Percentiles rank a stretch among this genome's conserved stretches.
phyloP scores from a whole-genome alignment of 1,140 invertebrate genomes.

The Anastrepha ludens region DNA sequence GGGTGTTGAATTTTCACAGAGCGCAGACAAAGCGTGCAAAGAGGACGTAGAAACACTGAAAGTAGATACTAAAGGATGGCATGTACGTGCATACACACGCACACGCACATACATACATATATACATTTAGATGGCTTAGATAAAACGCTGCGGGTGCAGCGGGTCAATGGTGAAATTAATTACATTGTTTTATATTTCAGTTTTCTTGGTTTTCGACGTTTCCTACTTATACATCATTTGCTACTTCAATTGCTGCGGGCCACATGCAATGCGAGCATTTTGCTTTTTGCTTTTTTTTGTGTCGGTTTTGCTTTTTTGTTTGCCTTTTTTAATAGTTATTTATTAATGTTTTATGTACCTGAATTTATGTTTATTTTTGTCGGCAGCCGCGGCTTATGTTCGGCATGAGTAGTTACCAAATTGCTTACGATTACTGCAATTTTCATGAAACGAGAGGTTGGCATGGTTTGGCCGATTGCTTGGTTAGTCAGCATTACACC shows the following conservation, averaged over 20 bases:
- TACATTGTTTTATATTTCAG: constrained; percentile 29
- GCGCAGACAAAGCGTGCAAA: neutral
- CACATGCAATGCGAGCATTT: constrained; percentile 40
- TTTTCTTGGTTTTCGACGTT: neutral
- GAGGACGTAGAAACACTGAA: neutral
- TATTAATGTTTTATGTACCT: constrained; percentile 7
- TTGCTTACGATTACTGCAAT: constrained; percentile 53
- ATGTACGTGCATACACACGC: neutral
- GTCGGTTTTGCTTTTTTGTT: too few species aligned
- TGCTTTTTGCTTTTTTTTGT: neutral
- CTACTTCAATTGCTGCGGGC: neutral
- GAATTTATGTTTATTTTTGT: constrained; percentile 3
- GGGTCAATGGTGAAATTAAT: constrained; percentile 32
- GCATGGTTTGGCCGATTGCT: constrained; percentile 10
- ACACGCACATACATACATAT: neutral
- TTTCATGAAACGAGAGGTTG: constrained; percentile 24
- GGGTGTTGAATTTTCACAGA: constrained; percentile 1
- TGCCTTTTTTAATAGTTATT: neutral
- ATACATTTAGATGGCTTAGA: neutral
- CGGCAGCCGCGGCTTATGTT: constrained; percentile 38
- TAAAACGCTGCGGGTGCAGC: neutral
- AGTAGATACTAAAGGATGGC: too few species aligned
- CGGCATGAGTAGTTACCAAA: constrained; percentile 48
- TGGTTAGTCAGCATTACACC: neutral
- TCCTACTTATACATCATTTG: neutral